Evolutionary conservation across 2,888 invertebrate species (phyloP).

Genomic region (Nycteola revayana): DNA sequence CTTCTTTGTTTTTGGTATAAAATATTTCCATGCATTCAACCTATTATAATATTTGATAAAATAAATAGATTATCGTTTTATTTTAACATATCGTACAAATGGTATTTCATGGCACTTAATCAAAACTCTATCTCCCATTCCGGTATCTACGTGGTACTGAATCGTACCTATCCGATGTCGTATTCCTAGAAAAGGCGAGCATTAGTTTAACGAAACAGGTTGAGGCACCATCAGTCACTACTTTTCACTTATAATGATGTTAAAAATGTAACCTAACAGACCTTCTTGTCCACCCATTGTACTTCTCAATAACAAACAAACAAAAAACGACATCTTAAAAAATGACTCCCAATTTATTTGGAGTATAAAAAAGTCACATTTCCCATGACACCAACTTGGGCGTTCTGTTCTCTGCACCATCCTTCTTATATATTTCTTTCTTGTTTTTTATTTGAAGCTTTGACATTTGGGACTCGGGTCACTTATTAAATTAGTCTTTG

Average conservation of each 20-base stretch:
- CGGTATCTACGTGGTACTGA: too few relatives aligned
- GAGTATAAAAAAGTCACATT: slow-evolving; percentile 71
- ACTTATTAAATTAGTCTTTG: slow-evolving; percentile 82
- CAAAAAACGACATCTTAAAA: slow-evolving; percentile 64
- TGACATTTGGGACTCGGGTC: slow-evolving; percentile 76
- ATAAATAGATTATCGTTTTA: too few relatives aligned
- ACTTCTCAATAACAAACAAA: slow-evolving; percentile 66
- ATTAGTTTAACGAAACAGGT: slow-evolving; percentile 17
- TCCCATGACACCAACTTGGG: slow-evolving; percentile 74
- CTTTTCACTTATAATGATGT: slow-evolving; percentile 81
- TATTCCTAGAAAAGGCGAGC: slow-evolving; percentile 24
- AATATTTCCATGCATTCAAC: too few relatives aligned
- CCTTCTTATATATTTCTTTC: slow-evolving; percentile 64
- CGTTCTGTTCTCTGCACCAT: slow-evolving; percentile 55
- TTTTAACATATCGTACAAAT: too few relatives aligned
- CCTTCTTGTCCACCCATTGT: slow-evolving; percentile 79
- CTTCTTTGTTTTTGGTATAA: too few relatives aligned
- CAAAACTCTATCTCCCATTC: too few relatives aligned
- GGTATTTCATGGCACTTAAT: too few relatives aligned
- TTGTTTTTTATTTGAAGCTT: slow-evolving; percentile 72
- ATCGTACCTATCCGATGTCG: background rate
- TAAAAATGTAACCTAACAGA: slow-evolving; percentile 78
- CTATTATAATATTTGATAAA: too few relatives aligned
- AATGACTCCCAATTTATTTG: slow-evolving; percentile 80
- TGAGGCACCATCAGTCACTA: slow-evolving; percentile 65